Evolutionary conservation across 2,113 vertebrate species (phyloP).

Genomic region (Aplodontia rufa): DNA sequence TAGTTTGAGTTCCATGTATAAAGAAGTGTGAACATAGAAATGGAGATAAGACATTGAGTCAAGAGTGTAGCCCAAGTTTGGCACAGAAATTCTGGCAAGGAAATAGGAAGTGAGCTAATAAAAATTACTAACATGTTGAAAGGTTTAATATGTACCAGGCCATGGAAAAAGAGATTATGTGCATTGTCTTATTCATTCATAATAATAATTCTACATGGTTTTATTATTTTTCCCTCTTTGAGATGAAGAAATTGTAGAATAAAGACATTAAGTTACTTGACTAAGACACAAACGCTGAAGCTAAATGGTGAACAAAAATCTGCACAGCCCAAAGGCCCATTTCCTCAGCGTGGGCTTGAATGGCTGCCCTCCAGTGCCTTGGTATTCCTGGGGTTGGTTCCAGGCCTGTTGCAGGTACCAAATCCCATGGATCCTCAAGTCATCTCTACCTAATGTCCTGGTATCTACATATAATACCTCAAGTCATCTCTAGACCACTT

Average conservation of each 20-base stretch:
- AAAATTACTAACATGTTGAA: background rate
- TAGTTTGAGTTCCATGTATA: background rate
- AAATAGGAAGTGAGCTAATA: background rate
- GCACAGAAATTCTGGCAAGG: background rate
- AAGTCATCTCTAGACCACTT: background rate
- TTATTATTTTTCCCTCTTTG: background rate
- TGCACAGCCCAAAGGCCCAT: background rate
- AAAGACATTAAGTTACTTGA: background rate
- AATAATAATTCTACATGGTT: background rate
- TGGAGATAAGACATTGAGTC: background rate
- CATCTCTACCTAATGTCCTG: background rate
- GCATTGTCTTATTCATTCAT: background rate
- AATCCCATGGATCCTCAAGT: background rate
- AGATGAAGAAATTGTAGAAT: background rate
- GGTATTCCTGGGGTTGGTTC: background rate
- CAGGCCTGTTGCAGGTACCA: background rate
- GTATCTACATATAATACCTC: background rate
- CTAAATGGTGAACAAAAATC: background rate
- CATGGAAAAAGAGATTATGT: too few relatives aligned
- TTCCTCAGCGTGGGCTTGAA: background rate
- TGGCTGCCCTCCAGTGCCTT: background rate
- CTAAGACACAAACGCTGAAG: background rate
- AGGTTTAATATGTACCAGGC: background rate
- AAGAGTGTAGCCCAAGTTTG: background rate
- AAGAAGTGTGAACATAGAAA: background rate